Percentiles rank a stretch among this genome's conserved stretches.
Conservation (phyloP, 2,113 vertebrate species). For the Bufo gargarizans region DNA sequence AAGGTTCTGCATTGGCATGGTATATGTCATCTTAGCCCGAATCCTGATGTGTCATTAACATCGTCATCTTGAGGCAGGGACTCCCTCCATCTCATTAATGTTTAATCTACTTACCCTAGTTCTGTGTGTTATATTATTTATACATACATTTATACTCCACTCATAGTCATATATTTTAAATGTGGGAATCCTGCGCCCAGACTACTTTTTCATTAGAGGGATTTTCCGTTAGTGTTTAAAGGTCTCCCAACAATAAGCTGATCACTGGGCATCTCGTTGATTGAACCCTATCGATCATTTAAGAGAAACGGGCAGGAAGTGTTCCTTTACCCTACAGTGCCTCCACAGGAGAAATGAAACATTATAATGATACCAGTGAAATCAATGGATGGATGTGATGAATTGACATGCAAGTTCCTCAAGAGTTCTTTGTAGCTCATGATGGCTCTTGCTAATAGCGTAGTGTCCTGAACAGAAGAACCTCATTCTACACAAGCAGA, state of each 20-base stretch:
- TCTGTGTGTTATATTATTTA: slow-evolving; percentile 20
- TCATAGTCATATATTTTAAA: neutral
- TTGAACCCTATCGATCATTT: neutral
- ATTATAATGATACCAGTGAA: neutral
- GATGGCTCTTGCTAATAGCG: too few species aligned
- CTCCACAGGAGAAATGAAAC: neutral
- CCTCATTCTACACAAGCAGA: too few species aligned
- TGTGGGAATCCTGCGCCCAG: neutral
- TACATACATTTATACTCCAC: neutral
- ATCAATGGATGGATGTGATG: neutral
- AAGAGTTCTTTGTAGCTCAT: neutral
- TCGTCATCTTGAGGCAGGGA: neutral
- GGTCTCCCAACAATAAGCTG: neutral
- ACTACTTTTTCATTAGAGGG: neutral
- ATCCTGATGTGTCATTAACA: neutral
- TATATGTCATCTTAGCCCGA: neutral
- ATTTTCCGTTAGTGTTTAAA: neutral
- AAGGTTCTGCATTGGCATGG: neutral
- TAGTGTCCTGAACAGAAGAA: neutral
- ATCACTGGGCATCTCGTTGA: neutral
- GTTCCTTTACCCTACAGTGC: neutral
- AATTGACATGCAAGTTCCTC: neutral
- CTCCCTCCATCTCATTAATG: slow-evolving; percentile 5
- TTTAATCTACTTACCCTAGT: slow-evolving; percentile 14
- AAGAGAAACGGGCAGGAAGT: neutral